Conservation (phyloP, 2,113 vertebrate genomes). For the Tamias sibiricus region DNA sequence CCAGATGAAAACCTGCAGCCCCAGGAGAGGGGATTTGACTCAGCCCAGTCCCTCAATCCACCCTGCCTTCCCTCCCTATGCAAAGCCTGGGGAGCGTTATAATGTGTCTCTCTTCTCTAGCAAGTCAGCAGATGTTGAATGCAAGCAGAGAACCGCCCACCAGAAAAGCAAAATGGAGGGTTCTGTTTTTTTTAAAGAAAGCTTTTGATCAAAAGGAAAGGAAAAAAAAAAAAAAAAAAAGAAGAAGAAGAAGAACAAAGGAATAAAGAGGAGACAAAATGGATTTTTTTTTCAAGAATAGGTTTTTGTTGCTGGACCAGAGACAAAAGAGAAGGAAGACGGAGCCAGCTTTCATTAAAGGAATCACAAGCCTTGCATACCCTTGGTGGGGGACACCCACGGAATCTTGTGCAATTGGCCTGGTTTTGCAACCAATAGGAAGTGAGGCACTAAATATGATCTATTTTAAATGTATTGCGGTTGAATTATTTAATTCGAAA, state of each 20-base stretch:
- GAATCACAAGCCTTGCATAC: not conserved
- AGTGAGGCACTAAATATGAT: conserved; percentile 72
- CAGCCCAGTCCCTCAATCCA: conserved; percentile 50
- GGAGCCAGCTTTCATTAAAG: not conserved
- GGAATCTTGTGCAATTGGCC: conserved; percentile 54
- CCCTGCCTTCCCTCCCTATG: not conserved
- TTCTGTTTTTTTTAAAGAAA: not conserved
- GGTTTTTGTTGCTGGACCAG: not conserved
- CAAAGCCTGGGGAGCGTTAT: not conserved
- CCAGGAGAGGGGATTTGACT: conserved; percentile 49
- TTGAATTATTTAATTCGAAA: conserved; percentile 84
- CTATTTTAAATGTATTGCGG: conserved; percentile 80
- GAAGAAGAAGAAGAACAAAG: conserved; percentile 54
- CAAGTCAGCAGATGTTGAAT: conserved; percentile 24
- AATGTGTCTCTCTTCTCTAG: not conserved
- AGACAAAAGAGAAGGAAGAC: not conserved
- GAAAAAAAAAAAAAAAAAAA: too few species aligned
- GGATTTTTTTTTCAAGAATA: not conserved
- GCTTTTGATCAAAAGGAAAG: conserved; percentile 29
- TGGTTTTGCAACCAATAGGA: conserved; percentile 71
- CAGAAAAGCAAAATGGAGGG: conserved; percentile 8
- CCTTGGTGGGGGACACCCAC: conserved; percentile 36
- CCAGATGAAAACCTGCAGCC: conserved; percentile 59
- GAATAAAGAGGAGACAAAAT: conserved; percentile 54
- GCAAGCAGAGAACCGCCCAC: not conserved